Percentiles rank a stretch among this genome's conserved stretches.
These are phyloP conservation scores for Narcine bancroftii DNA, from an alignment of 2,113 vertebrate species.

Conservation along the genomic window DNA sequence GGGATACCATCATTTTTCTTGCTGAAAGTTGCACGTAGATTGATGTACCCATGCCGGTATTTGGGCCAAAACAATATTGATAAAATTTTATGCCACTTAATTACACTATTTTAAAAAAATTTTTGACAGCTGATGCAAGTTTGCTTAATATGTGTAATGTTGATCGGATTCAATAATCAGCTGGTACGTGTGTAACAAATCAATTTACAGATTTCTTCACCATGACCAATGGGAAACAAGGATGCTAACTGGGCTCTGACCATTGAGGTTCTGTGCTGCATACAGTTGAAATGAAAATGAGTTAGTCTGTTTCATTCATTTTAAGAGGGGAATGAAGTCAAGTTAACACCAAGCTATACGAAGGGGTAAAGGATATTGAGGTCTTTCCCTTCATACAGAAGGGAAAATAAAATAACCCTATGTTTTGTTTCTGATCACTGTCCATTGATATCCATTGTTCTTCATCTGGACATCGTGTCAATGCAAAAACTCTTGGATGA, in stretches of 20 bases:
- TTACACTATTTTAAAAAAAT: not conserved
- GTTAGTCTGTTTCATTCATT: too few relatives aligned
- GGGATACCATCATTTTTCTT: slow-evolving; percentile 28
- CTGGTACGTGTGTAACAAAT: too few relatives aligned
- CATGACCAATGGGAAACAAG: too few relatives aligned
- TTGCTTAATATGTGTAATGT: too few relatives aligned
- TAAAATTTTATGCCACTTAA: slow-evolving; percentile 1
- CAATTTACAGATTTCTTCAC: too few relatives aligned
- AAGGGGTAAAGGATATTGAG: not conserved
- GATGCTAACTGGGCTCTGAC: too few relatives aligned
- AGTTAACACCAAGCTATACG: not conserved
- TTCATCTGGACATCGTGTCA: not conserved
- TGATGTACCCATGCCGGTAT: slow-evolving; percentile 10
- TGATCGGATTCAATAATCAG: too few relatives aligned
- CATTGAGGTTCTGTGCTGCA: too few relatives aligned
- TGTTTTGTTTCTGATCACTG: not conserved
- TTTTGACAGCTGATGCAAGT: not conserved
- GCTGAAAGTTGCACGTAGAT: slow-evolving; percentile 27
- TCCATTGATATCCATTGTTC: not conserved
- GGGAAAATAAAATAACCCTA: not conserved
- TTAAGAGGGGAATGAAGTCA: too few relatives aligned
- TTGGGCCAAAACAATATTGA: slow-evolving; percentile 31
- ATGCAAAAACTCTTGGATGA: not conserved
- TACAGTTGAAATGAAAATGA: too few relatives aligned
- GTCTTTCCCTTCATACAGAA: not conserved